Evolutionary conservation across 2,797 vertebrate genomes (phyloP), one percentile per base, ranked within the genome.

Genomic region (Lacerta agilis): DNA sequence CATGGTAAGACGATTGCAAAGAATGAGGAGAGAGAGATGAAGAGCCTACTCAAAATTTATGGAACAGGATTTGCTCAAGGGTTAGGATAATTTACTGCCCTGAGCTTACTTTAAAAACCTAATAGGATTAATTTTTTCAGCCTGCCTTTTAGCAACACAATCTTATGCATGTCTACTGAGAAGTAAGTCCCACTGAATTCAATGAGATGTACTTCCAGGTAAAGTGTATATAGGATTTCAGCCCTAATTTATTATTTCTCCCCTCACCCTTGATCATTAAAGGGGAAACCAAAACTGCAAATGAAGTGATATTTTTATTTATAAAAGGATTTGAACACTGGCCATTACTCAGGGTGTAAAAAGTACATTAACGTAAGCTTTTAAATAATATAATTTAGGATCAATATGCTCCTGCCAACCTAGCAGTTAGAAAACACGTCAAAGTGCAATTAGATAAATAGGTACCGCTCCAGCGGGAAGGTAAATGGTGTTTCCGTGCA

Each of bases 251-350:
- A 88, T 88, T 67, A 75, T 10, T 76, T 79, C 88, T 79, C 36
- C 8, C 8, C 61, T 66, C 41, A 93, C 36, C 73, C 67, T 86
- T 66, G 77, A 49, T 79, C 36, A 11, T 45, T 86, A 5, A 58
- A 88, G 79, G n/a, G 79, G 77, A 0, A 87, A 91, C 66, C 86
- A 90, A 86, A 91, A 78, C 25, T 55, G 69, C 82, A 90, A 89
- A 82, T 23, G 18, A n/a, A 18, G 78, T 64, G 81, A 55, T 64
- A 64, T 23, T 64, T 61, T 64, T 64, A 84, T 49, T 33, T 6
- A 64, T 64, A 64, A 64, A 64, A 64, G 20, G 17, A 64, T 64
- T 64, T 64, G 20, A 36, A 73, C 18, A 38, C 18, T 36, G 18
- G 36, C 36, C 72, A 1, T 73, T 73, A 73, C 72, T 73, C 36